These are phyloP conservation scores for Aptenodytes forsteri DNA, from an alignment of 2,113 vertebrate genomes.

Conservation along the genomic window DNA sequence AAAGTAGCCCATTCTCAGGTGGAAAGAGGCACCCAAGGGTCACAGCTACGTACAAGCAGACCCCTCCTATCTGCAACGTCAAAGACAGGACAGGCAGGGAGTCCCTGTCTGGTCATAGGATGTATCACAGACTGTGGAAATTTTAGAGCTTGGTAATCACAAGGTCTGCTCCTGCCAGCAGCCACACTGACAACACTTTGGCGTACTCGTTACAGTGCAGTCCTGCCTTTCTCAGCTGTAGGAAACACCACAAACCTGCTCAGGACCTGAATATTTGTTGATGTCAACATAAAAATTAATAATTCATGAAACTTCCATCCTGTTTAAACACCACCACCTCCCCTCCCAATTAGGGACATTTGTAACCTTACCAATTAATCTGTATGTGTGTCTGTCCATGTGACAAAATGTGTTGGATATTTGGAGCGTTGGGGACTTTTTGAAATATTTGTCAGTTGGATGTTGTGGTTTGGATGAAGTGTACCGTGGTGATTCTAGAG, in stretches of 20 bases:
- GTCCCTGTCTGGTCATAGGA: not conserved
- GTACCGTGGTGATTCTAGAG: not conserved
- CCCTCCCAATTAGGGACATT: not conserved
- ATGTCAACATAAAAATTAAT: not conserved
- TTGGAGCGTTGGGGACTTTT: not conserved
- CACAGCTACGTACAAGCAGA: not conserved
- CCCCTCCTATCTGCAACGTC: not conserved
- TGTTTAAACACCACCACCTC: not conserved
- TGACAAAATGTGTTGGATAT: not conserved
- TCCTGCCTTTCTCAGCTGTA: not conserved
- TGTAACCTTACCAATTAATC: not conserved
- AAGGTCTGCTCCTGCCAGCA: not conserved
- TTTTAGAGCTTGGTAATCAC: not conserved
- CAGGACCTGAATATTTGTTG: not conserved
- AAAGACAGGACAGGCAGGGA: not conserved
- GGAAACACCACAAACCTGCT: not conserved
- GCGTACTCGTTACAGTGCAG: not conserved
- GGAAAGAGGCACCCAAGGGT: not conserved
- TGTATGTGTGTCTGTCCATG: not conserved
- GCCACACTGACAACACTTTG: not conserved
- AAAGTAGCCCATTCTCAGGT: not conserved
- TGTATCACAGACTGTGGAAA: not conserved
- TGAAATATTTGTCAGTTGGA: not conserved
- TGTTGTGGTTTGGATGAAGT: not conserved
- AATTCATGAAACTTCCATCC: not conserved